Evolutionary conservation across 1,140 invertebrate species (phyloP), one percentile per base, ranked within the genome.

Genomic region (Dryas iulia): DNA sequence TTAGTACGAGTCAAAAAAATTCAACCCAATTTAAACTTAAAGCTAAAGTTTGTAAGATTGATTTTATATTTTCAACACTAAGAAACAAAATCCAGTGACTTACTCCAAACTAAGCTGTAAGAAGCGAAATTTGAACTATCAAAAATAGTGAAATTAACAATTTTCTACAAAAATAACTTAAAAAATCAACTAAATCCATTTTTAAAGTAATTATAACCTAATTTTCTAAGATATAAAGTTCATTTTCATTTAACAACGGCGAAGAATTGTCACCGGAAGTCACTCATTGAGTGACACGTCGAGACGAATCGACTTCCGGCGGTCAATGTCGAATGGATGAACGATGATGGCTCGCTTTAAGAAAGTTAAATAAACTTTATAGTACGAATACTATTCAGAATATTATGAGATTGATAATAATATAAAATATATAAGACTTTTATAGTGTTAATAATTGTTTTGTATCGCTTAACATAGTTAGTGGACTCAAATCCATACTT

Each of bases 291-390:
- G 78, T 68, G 76, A 76, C 78, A 75, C 79, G 80, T 78, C 79
- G 82, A 79, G 81, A 76, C 82, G 74, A 74, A 74, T 72, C 67
- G 74, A 63, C 79, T 84, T 86, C 82, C 84, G 84, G 77, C 75
- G 83, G 83, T 84, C 83, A 83, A 82, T 82, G 83, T 81, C 82
- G 74, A 53, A 53, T 63, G 33, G 23, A 24, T 39, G 25, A 54
- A 23, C 18, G 28, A 63, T 63, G 61, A 63, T 56, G 25, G 53
- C 24, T 24, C 12, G 24, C 23, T 56, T 56, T 56, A 26, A 26
- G 21, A 56, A 26, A 24, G 11, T 26, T 56, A 24, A 56, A 56
- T 56, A 56, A 56, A 24, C 18, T 47, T 21, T 21, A 47, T 47
- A 47, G 39, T 47, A 18, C 6, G 12, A 54, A 21, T 11, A 54